Conservation (phyloP, 2,797 vertebrate species). For the Falco biarmicus region DNA sequence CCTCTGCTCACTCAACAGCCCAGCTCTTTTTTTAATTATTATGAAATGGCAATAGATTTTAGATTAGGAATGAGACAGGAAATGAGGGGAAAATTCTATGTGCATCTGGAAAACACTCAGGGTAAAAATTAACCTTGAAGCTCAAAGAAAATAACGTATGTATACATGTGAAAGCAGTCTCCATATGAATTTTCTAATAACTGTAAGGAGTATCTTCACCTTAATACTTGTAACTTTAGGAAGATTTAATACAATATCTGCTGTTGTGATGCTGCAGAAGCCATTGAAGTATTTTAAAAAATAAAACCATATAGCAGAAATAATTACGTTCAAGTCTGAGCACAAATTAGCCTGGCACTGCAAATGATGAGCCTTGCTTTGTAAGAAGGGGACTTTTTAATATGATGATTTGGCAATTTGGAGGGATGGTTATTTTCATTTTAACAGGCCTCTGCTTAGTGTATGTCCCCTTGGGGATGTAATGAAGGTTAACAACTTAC, state of each 20-base stretch:
- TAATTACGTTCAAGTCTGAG: conserved; percentile 40
- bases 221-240: background rate
- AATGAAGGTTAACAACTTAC: conserved; percentile 69
- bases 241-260: background rate
- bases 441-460: conserved; percentile 69
- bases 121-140: conserved; percentile 70
- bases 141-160: conserved; percentile 16
- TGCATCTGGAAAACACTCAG: conserved; percentile 54
- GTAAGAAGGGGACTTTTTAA: conserved; percentile 53
- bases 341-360: conserved; percentile 35
- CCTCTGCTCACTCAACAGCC: conserved; percentile 22
- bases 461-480: conserved; percentile 53
- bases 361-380: background rate
- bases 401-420: conserved; percentile 64
- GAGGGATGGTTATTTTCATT: conserved; percentile 71
- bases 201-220: background rate
- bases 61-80: conserved; percentile 64
- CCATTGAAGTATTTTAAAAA: background rate
- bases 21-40: conserved; percentile 43
- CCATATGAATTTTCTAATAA: conserved; percentile 30
- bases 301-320: conserved; percentile 39
- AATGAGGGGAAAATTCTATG: conserved; percentile 44
- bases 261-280: background rate
- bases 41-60: conserved; percentile 55
- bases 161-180: conserved; percentile 32